Percentiles rank a stretch among this genome's conserved stretches.
Evolutionary conservation across 2,797 vertebrate genomes (phyloP).

Genomic region (Bryconaethiops microstoma): DNA sequence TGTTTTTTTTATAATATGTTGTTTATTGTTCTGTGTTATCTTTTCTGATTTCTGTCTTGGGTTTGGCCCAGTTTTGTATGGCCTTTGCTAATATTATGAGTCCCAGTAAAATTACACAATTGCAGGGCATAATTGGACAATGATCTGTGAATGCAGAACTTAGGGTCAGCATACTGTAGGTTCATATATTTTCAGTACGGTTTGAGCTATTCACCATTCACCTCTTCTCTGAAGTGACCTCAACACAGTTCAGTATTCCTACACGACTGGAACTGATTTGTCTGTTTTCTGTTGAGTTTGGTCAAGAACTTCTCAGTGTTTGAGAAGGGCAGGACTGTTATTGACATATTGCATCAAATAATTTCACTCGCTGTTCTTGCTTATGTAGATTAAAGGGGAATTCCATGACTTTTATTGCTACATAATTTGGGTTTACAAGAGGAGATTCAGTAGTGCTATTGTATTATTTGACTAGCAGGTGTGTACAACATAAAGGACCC

Average conservation of each 20-base stretch:
- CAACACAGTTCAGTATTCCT: neutral
- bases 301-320: neutral
- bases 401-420: too few relatives aligned
- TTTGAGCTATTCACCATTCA: neutral
- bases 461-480: too few relatives aligned
- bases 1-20: neutral
- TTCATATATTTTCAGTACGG: neutral
- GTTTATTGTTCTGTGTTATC: constrained; percentile 29
- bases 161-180: neutral
- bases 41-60: constrained; percentile 7
- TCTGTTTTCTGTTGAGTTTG: neutral
- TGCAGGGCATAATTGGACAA: neutral
- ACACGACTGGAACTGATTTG: neutral
- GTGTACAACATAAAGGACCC: too few relatives aligned
- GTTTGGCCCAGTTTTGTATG: constrained; percentile 8
- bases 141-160: neutral
- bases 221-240: neutral
- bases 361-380: too few relatives aligned
- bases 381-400: too few relatives aligned
- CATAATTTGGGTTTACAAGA: too few relatives aligned
- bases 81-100: constrained; percentile 9
- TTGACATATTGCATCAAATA: too few relatives aligned
- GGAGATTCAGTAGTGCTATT: too few relatives aligned
- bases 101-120: neutral
- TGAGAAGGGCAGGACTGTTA: neutral